phyloP scores from a whole-genome alignment of 2,888 invertebrate species.

The Trichogramma dendrolimi region DNA sequence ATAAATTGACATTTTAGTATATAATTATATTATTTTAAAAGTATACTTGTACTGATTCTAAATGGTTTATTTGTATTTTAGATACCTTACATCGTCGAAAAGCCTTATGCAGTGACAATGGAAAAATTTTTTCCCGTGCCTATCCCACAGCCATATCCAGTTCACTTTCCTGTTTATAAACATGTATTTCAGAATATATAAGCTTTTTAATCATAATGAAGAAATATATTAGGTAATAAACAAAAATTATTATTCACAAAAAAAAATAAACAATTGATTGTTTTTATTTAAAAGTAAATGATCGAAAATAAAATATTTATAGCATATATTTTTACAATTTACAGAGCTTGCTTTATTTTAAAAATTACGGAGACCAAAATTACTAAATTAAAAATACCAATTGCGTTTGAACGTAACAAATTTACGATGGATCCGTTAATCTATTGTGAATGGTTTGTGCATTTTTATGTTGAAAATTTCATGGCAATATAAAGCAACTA shows the following conservation, averaged over 20 bases:
- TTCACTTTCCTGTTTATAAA: constrained; percentile 58
- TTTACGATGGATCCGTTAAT: too few relatives aligned
- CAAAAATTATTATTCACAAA: not conserved
- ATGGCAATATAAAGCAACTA: too few relatives aligned
- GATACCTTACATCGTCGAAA: constrained; percentile 60
- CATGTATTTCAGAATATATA: constrained; percentile 45
- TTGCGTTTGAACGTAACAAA: too few relatives aligned
- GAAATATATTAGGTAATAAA: not conserved
- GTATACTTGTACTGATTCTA: not conserved
- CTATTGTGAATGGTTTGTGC: too few relatives aligned
- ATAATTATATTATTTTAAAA: not conserved
- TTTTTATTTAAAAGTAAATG: too few relatives aligned
- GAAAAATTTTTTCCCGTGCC: constrained; percentile 57
- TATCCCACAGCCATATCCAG: constrained; percentile 59
- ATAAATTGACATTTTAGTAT: not conserved
- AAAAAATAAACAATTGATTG: not conserved
- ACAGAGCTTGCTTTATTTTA: not conserved
- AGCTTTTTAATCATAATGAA: not conserved
- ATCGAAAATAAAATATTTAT: too few relatives aligned
- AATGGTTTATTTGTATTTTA: constrained; percentile 24
- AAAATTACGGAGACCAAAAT: not conserved
- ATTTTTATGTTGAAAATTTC: too few relatives aligned
- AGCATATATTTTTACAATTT: not conserved
- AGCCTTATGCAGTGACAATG: constrained; percentile 57
- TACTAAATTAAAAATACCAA: not conserved